Evolutionary conservation across 2,797 vertebrate species (phyloP).

Genomic region (Lutjanus argentimaculatus): DNA sequence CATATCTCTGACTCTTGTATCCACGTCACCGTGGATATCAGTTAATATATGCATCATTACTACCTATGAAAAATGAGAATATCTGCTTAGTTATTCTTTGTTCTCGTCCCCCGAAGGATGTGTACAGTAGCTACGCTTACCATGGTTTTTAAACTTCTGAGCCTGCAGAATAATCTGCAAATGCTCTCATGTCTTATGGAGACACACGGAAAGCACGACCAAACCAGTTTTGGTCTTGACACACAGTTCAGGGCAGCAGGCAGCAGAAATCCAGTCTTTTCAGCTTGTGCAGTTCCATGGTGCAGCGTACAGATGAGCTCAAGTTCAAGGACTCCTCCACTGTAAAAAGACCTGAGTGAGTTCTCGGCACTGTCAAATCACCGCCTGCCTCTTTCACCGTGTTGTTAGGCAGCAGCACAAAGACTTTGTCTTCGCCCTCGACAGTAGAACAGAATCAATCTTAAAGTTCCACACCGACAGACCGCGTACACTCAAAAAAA

Average conservation of each 20-base stretch:
- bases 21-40: background rate
- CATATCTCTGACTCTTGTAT: background rate
- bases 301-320: slow-evolving; percentile 55
- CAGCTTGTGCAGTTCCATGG: slow-evolving; percentile 31
- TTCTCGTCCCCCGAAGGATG: background rate
- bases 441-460: slow-evolving; percentile 52
- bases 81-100: background rate
- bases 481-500: slow-evolving; percentile 6
- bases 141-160: background rate
- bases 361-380: slow-evolving; percentile 52
- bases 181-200: background rate
- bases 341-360: slow-evolving; percentile 49
- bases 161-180: background rate
- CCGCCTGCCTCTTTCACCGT: slow-evolving; percentile 17
- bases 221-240: background rate
- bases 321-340: slow-evolving; percentile 61
- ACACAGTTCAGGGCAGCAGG: slow-evolving; percentile 19
- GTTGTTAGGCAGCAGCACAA: slow-evolving; percentile 38
- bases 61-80: background rate
- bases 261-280: slow-evolving; percentile 37
- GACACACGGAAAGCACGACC: slow-evolving; percentile 13
- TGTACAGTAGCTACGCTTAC: background rate
- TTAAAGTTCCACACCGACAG: slow-evolving; percentile 23
- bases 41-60: background rate
- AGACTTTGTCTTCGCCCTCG: slow-evolving; percentile 40